Conservation (phyloP, 2,888 invertebrate species). For the Melieria omissa region DNA sequence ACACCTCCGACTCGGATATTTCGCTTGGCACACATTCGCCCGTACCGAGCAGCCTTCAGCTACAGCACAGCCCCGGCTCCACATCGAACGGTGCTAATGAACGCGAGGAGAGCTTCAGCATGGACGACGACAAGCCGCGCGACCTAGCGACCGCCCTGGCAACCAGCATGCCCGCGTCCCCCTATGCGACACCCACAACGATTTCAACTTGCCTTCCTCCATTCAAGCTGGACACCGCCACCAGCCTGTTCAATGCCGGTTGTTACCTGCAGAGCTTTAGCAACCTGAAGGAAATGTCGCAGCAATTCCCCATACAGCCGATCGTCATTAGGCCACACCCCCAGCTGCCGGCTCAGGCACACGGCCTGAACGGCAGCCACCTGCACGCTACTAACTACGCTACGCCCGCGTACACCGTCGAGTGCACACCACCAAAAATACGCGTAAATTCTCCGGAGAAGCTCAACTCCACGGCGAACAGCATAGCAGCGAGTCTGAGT, state of each 20-base stretch:
- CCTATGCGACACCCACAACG: conserved; percentile 45
- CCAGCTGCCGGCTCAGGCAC: conserved; percentile 62
- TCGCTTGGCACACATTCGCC: conserved; percentile 67
- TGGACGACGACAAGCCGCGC: conserved; percentile 65
- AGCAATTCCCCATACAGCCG: conserved; percentile 66
- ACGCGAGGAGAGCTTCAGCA: conserved; percentile 64
- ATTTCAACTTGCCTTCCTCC: conserved; percentile 59
- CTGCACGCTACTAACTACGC: conserved; percentile 36
- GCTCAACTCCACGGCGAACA: conserved; percentile 62
- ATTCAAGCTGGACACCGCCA: conserved; percentile 62
- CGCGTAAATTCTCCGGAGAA: conserved; percentile 66
- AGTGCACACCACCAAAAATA: conserved; percentile 61
- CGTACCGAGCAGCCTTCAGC: conserved; percentile 65
- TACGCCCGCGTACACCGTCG: conserved; percentile 58
- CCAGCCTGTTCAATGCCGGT: conserved; percentile 64
- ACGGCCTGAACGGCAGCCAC: conserved; percentile 56
- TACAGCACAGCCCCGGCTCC: conserved; percentile 67
- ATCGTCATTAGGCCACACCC: conserved; percentile 66
- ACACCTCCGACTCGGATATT: conserved; percentile 67
- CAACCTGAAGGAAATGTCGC: conserved; percentile 65
- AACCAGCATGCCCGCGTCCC: conserved; percentile 48
- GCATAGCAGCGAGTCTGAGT: conserved; percentile 48
- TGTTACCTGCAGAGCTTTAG: conserved; percentile 67
- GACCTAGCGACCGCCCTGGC: conserved; percentile 60
- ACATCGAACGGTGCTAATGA: conserved; percentile 66